A percentile compares a stretch with the other conserved stretches of the same genome.
Conservation (phyloP, 2,797 vertebrate genomes). For the Limnodromus scolopaceus region DNA sequence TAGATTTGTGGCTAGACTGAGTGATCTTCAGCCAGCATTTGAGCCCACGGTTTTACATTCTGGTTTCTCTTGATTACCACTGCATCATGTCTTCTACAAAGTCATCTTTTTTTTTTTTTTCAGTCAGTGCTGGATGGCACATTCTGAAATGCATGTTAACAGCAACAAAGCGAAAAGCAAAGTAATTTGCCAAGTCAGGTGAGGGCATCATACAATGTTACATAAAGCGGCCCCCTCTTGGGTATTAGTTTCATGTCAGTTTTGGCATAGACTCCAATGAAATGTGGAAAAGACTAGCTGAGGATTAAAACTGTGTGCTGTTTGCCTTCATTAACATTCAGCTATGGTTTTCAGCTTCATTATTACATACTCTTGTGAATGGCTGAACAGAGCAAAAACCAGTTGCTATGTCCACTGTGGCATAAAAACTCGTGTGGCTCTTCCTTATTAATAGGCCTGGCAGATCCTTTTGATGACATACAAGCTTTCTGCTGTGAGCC, state of each 20-base stretch:
- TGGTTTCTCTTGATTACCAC: constrained; percentile 40
- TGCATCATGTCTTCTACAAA: constrained; percentile 20
- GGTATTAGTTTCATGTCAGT: background rate
- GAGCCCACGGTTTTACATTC: constrained; percentile 38
- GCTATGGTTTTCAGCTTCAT: background rate
- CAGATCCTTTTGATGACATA: background rate
- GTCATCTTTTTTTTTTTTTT: background rate
- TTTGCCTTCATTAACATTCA: background rate
- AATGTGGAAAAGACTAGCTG: background rate
- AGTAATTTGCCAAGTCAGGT: background rate
- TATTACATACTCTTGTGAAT: background rate
- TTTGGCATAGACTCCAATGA: background rate
- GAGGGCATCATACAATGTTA: background rate
- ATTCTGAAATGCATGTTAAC: constrained; percentile 54
- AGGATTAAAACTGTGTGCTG: background rate
- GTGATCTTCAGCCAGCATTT: constrained; percentile 65
- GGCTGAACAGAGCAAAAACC: background rate
- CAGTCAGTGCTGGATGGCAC: constrained; percentile 1
- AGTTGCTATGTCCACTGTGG: background rate
- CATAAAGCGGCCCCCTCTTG: background rate
- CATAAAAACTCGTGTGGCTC: background rate
- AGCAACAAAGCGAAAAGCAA: constrained; percentile 32
- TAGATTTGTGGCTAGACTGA: constrained; percentile 69
- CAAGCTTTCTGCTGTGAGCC: background rate
- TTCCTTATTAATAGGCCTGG: background rate